Conservation (phyloP, 2,888 invertebrate genomes). For the Conchocele bisecta region DNA sequence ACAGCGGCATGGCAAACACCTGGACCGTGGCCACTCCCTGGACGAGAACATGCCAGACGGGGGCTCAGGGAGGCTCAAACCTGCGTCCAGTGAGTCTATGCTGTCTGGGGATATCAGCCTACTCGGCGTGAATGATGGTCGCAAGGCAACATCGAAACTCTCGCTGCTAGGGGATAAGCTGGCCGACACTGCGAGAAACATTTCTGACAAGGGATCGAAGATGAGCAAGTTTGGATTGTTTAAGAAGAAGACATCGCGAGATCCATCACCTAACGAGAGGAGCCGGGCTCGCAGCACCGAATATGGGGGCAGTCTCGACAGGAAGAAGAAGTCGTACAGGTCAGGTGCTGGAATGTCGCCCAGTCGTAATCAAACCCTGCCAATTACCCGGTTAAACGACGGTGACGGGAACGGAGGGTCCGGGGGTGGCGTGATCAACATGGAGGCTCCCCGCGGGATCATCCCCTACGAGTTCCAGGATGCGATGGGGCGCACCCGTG, state of each 20-base stretch:
- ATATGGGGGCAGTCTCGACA: conserved; percentile 71
- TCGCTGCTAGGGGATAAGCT: conserved; percentile 79
- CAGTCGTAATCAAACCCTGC: conserved; percentile 53
- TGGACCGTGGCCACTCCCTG: conserved; percentile 82
- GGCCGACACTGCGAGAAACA: conserved; percentile 58
- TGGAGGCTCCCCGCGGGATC: conserved; percentile 71
- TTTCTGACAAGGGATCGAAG: conserved; percentile 64
- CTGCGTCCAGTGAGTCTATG: conserved; percentile 76
- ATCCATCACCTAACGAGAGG: conserved; percentile 73
- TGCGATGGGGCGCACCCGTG: conserved; percentile 66
- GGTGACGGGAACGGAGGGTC: conserved; percentile 54
- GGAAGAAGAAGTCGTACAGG: conserved; percentile 55
- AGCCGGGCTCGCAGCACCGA: conserved; percentile 70
- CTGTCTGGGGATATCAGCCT: conserved; percentile 68
- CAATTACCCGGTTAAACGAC: conserved; percentile 59
- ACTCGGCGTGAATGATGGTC: conserved; percentile 89
- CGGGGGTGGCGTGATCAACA: conserved; percentile 61
- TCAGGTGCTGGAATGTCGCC: conserved; percentile 53
- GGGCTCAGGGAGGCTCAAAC: conserved; percentile 61
- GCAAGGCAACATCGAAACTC: conserved; percentile 64
- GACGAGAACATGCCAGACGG: conserved; percentile 73
- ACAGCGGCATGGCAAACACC: conserved; percentile 67
- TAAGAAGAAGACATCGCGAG: conserved; percentile 84
- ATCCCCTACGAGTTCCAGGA: conserved; percentile 79
- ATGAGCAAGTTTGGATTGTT: conserved; percentile 92